Base-by-base conservation (phyloP, 1,140 invertebrate species). In the Eumaeus atala region DNA sequence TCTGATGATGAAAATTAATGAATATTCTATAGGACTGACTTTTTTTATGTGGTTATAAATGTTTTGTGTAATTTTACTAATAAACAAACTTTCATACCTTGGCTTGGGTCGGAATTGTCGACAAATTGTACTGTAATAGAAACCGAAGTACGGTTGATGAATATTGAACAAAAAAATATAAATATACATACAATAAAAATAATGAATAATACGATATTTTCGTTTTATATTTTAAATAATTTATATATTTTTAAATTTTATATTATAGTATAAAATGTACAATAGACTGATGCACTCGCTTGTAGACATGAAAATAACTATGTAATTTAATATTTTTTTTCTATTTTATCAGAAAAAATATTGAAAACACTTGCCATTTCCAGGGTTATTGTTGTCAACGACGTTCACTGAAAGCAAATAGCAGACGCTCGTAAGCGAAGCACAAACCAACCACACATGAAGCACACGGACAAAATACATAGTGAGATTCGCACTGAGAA, bases 361-460 rank as follows among this genome's bases (percentile, higher is more conserved):
- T 9, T 44, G 16, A 44, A 9, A 12, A 21, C n/a, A 49, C 54
- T 56, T 56, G 48, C 54, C 51, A 42, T 53, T 18, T 28, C 18
- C 44, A 49, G 59, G 54, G 33, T 64, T 51, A 47, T 60, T 51
- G 51, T 61, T 54, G 49, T 64, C 58, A 9, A 64, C 58, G 14
- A 64, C 50, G 37, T 64, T 40, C 16, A 61, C 56, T 64, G 58
- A 55, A 64, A 16, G 10, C 48, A 36, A 48, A 54, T 14, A 14
- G 14, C 7, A 16, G 40, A 44, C 40, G 17, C 12, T 9, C 40
- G 17, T 28, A 28, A 28, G 21, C 21, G 2, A 28, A 28, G 21
- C 40, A 8, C 5, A 9, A 14, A 17, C 9, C 1, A 44, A 1
- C 16, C 1, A 44, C 9, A 14, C 9, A 16, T 3, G 2, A 28